Base-by-base conservation (phyloP, 1,140 invertebrate genomes). In the Popillia japonica region DNA sequence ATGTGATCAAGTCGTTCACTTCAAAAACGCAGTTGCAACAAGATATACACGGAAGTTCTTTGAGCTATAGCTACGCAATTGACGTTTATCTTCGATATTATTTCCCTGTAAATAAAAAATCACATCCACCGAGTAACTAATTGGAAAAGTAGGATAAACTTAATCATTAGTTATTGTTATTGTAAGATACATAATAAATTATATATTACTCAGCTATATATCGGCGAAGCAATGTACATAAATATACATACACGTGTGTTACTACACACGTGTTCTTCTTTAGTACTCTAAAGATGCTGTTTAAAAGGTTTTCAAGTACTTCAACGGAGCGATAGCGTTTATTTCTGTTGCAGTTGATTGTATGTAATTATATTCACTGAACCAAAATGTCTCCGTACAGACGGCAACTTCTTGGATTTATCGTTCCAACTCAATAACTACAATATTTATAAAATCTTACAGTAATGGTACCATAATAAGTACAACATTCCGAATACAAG, bases 1-100 rank as follows among this genome's bases (percentile, higher is more conserved):
- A 34, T 68, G 61, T 17, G 61, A 68, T 68, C 61, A 68, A 68
- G 61, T 27, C 61, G 27, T 22, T 23, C 61, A 22, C 61, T 68
- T 34, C 61, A 34, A 8, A 10, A 34, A 27, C 61, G 61, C 22
- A 68, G 61, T 55, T 55, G 27, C 20, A 68, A 68, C 61, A 34
- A 27, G 10, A 68, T 22, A 34, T 23, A 11, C 8, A 34, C 61
- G 20, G 61, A 68, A 68, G 61, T 68, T 23, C 61, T 68, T 68
- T 68, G 61, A 68, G 22, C 20, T 68, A 14, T 68, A 68, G 61
- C 61, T 55, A 0, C 48, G 17, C 48, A 17, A 55, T 55, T 55
- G 48, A 55, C 17, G 48, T 55, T n/a, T 55, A 55, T 14, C 6
- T n/a, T 55, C 48, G 48, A 17, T 55, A 55, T 55, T 55, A 55